phyloP scores from a whole-genome alignment of 2,888 invertebrate genomes.

The Seira ritae region DNA sequence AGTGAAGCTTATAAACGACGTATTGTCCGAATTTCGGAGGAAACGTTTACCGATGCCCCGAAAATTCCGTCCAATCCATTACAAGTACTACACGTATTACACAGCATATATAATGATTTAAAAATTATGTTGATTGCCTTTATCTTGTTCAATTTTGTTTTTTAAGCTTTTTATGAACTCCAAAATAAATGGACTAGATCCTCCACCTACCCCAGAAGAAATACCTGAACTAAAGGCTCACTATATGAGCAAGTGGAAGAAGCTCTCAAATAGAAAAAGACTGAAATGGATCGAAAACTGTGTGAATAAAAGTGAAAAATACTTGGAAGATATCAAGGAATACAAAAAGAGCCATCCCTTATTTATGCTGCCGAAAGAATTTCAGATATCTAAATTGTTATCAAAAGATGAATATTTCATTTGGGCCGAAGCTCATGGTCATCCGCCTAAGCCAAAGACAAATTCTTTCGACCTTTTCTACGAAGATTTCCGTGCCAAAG shows the following conservation, averaged over 20 bases:
- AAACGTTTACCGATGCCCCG: slow-evolving; percentile 63
- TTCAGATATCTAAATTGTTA: slow-evolving; percentile 51
- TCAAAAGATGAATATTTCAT: slow-evolving; percentile 63
- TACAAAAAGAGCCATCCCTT: slow-evolving; percentile 62
- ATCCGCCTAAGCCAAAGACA: slow-evolving; percentile 56
- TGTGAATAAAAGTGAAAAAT: slow-evolving; percentile 50
- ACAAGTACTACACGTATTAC: slow-evolving; percentile 57
- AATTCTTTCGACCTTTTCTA: slow-evolving; percentile 44
- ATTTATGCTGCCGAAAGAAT: slow-evolving; percentile 30
- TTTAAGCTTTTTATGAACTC: slow-evolving; percentile 63
- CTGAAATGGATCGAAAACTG: slow-evolving; percentile 66
- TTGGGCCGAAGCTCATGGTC: slow-evolving; percentile 66
- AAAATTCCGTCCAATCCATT: slow-evolving; percentile 56
- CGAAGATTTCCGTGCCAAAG: slow-evolving; percentile 46
- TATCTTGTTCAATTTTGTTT: not conserved
- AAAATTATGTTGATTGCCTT: too few species aligned
- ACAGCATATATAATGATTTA: too few species aligned
- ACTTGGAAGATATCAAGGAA: slow-evolving; percentile 46
- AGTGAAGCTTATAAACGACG: not conserved
- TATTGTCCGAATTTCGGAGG: slow-evolving; percentile 28
- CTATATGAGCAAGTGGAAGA: slow-evolving; percentile 57
- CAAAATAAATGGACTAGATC: slow-evolving; percentile 58
- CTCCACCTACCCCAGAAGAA: slow-evolving; percentile 51
- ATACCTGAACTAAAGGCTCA: slow-evolving; percentile 54
- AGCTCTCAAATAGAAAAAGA: slow-evolving; percentile 59